Conservation (phyloP, 2,888 invertebrate genomes). For the Crematogaster levior region DNA sequence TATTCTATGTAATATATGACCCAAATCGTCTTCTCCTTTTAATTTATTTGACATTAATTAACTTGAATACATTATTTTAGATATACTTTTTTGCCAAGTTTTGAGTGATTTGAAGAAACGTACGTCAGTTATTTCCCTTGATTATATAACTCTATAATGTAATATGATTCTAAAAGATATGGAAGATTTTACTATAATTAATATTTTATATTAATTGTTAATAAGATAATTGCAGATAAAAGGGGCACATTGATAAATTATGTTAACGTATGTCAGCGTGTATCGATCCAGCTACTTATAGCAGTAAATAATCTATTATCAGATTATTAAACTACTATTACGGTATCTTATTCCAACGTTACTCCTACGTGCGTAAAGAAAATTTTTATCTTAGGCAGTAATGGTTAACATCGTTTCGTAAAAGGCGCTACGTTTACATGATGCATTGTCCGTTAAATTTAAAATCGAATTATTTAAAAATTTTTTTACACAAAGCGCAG, state of each 20-base stretch:
- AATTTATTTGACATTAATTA: background rate
- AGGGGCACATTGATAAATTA: conserved; percentile 7
- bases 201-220: conserved; percentile 8
- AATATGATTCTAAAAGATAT: background rate
- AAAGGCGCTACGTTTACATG: background rate
- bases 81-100: background rate
- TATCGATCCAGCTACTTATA: background rate
- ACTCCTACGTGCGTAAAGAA: background rate
- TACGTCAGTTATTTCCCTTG: background rate
- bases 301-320: conserved; percentile 21
- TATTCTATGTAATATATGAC: background rate
- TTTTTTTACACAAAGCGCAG: background rate
- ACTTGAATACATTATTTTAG: background rate
- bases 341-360: conserved; percentile 2
- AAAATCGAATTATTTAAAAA: background rate
- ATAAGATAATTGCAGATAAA: background rate
- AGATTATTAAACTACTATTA: conserved; percentile 4
- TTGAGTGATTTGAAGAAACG: background rate
- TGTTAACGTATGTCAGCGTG: background rate
- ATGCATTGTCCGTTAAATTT: background rate
- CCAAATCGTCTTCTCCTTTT: background rate
- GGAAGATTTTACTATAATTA: background rate
- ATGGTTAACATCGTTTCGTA: background rate
- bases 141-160: too few relatives aligned
- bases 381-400: background rate